A percentile compares a stretch with the other conserved stretches of the same genome.
phyloP scores from a whole-genome alignment of 2,888 invertebrate species.

The Gisinianus flammeolus region DNA sequence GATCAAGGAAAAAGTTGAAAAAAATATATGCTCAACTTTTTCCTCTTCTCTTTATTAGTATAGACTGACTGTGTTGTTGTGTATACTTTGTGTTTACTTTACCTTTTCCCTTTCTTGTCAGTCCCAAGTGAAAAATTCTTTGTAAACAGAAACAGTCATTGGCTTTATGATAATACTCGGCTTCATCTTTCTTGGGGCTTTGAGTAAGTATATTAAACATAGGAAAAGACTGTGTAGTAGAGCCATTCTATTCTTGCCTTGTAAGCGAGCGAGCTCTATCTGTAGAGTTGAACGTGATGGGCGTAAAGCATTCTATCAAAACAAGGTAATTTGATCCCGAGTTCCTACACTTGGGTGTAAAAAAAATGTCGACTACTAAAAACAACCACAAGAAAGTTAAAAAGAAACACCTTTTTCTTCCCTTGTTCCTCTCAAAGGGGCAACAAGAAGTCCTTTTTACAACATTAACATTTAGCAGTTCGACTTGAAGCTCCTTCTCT shows the following conservation, averaged over 20 bases:
- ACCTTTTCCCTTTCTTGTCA: not conserved
- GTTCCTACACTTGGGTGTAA: constrained; percentile 5
- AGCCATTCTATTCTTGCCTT: not conserved
- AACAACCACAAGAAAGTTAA: not conserved
- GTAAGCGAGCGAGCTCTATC: not conserved
- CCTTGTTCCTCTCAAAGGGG: not conserved
- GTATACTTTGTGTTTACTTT: not conserved
- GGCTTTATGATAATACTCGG: not conserved
- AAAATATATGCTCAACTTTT: not conserved
- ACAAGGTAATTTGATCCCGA: constrained; percentile 29
- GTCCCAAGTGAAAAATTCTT: not conserved
- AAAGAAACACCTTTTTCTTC: constrained; percentile 4
- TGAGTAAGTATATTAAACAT: not conserved
- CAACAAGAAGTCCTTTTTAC: not conserved
- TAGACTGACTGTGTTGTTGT: too few species aligned
- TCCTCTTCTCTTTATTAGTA: not conserved
- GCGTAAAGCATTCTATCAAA: constrained; percentile 17
- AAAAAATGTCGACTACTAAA: constrained; percentile 14
- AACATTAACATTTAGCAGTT: not conserved
- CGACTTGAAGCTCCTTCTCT: not conserved
- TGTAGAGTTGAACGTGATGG: constrained; percentile 2
- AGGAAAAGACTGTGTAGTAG: not conserved
- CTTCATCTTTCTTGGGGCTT: not conserved
- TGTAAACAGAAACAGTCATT: not conserved
- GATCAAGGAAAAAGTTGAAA: not conserved